Conservation (phyloP, 2,797 vertebrate genomes). For the Jordanella pulchra region DNA sequence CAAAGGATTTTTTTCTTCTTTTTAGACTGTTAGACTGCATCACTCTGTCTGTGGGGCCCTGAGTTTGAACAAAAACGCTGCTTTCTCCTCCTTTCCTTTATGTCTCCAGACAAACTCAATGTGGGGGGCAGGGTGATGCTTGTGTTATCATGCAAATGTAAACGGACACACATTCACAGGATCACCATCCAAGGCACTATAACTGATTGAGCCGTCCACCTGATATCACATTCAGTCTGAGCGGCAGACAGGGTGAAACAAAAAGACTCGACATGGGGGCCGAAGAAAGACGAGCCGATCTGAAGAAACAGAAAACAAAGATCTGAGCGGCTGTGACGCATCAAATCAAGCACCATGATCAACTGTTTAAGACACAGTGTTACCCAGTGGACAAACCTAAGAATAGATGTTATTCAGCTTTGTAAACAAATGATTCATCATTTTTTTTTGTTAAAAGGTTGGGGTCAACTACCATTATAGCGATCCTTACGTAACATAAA, state of each 20-base stretch:
- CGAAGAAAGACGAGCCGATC: slow-evolving; percentile 57
- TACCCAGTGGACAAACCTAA: background rate
- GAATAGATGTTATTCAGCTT: background rate
- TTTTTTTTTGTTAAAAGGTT: background rate
- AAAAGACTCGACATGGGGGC: slow-evolving; percentile 44
- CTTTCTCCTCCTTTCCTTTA: slow-evolving; percentile 18
- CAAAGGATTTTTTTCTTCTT: slow-evolving; percentile 1
- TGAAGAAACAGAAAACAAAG: slow-evolving; percentile 36
- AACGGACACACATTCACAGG: slow-evolving; percentile 14
- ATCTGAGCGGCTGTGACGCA: slow-evolving; percentile 35
- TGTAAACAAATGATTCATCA: background rate
- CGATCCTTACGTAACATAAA: background rate
- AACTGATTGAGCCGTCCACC: slow-evolving; percentile 39
- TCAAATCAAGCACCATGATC: slow-evolving; percentile 28
- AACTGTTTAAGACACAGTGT: background rate
- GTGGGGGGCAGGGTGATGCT: background rate
- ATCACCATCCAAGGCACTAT: slow-evolving; percentile 10
- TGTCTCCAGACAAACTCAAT: slow-evolving; percentile 28
- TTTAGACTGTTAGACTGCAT: background rate
- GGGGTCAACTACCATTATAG: background rate
- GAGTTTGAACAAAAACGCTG: background rate
- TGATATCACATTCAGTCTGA: slow-evolving; percentile 32
- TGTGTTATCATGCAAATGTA: slow-evolving; percentile 7
- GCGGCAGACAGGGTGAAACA: slow-evolving; percentile 30
- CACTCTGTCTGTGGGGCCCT: slow-evolving; percentile 1